Evolutionary conservation across 2,888 invertebrate species (phyloP).

Genomic region (Trypoxylon attenuatum): DNA sequence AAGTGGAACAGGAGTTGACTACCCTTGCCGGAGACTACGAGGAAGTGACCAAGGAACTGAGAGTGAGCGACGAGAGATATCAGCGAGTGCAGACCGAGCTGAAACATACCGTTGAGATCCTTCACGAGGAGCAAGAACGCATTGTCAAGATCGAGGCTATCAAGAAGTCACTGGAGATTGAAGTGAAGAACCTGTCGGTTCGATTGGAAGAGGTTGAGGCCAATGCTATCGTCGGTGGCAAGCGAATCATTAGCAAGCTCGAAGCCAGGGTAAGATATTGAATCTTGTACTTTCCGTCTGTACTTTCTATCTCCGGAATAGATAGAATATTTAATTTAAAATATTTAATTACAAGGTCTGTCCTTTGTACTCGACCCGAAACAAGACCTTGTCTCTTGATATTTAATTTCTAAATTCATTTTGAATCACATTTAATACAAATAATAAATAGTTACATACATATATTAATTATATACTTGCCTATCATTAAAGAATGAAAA

Average conservation of each 20-base stretch:
- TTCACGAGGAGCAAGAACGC: constrained; percentile 97
- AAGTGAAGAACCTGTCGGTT: constrained; percentile 95
- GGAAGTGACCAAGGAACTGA: constrained; percentile 96
- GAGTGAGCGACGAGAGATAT: constrained; percentile 94
- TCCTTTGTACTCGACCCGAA: too few species aligned
- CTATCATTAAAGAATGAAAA: too few species aligned
- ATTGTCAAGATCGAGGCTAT: constrained; percentile 97
- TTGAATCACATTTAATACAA: too few species aligned
- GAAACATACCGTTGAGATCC: constrained; percentile 93
- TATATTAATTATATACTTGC: too few species aligned
- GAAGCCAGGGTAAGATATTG: constrained; percentile 82
- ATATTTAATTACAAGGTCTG: too few species aligned
- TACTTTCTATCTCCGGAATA: too few species aligned
- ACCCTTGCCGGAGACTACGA: constrained; percentile 97
- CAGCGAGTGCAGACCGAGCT: constrained; percentile 94
- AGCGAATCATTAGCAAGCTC: constrained; percentile 97
- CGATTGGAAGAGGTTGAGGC: constrained; percentile 97
- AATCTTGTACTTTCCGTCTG: background rate
- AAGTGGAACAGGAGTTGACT: constrained; percentile 94
- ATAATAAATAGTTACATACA: too few species aligned
- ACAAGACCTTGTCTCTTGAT: too few species aligned
- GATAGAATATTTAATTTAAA: too few species aligned
- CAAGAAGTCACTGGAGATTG: constrained; percentile 97
- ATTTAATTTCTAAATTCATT: too few species aligned
- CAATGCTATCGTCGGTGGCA: constrained; percentile 97